These are phyloP conservation scores for Meandrusa payeni DNA, from an alignment of 2,888 invertebrate genomes.

Conservation along the genomic window DNA sequence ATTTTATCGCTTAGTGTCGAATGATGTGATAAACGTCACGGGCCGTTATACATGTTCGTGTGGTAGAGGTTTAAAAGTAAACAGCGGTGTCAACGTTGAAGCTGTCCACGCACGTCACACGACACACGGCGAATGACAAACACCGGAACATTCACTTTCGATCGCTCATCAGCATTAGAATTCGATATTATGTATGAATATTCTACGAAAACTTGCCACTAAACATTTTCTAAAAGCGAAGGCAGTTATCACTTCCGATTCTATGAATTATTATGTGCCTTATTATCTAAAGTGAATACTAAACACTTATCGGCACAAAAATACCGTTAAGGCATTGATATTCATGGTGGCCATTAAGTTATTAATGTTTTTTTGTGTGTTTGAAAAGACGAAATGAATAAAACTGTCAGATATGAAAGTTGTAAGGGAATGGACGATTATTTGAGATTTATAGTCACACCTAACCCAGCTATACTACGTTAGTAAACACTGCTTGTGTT, in stretches of 20 bases:
- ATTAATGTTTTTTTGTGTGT: not conserved
- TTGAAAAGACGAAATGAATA: slow-evolving; percentile 1
- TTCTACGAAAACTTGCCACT: slow-evolving; percentile 40
- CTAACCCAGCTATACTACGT: no score
- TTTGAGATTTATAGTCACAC: slow-evolving; percentile 3
- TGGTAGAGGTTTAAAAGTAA: no score
- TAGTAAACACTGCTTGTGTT: no score
- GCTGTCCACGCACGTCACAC: slow-evolving; percentile 56
- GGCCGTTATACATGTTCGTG: no score
- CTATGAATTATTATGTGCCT: not conserved
- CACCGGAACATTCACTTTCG: slow-evolving; percentile 75
- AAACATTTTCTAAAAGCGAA: slow-evolving; percentile 35
- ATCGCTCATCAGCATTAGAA: slow-evolving; percentile 54
- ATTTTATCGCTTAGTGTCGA: no score
- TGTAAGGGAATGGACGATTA: slow-evolving; percentile 6
- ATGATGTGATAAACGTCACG: no score
- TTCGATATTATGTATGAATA: slow-evolving; percentile 40
- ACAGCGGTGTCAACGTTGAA: slow-evolving; percentile 36
- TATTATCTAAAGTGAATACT: slow-evolving; percentile 25
- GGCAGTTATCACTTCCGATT: slow-evolving; percentile 10
- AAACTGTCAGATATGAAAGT: slow-evolving; percentile 4
- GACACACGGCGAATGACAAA: slow-evolving; percentile 65
- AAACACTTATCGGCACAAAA: slow-evolving; percentile 28
- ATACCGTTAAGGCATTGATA: slow-evolving; percentile 14
- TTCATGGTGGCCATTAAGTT: slow-evolving; percentile 6